Base-by-base conservation (phyloP, 2,113 vertebrate genomes). In the Anoura caudifer region DNA sequence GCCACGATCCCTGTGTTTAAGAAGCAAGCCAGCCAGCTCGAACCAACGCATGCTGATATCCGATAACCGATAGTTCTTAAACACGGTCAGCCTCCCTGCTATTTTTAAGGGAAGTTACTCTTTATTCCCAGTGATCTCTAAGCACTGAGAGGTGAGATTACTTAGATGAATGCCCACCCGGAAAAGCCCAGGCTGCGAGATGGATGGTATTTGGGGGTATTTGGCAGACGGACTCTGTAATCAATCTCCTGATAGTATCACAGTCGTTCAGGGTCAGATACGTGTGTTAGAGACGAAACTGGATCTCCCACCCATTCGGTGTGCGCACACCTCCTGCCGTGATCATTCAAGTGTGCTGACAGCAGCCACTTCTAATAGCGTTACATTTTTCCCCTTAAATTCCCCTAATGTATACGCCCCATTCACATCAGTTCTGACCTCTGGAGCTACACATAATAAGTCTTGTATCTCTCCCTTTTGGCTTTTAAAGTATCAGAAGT, bases 281-380 rank as follows among this genome's bases (percentile, higher is more conserved):
- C 45, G 6, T 87, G 2, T 12, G 41, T 19, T 47, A 28, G 9
- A 54, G 7, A 13, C 47, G 4, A 72, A 33, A 38, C 15, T 38
- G 20, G 26, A 1, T 63, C 4, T 47, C 9, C 13, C 89, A 38
- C 20, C 6, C n/a, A 38, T 31, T 0, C 6, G 26, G 0, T 36
- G 33, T 16, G 50, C 47, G 13, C 52, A 56, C 84, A 54, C 24
- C 1, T 54, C 33, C 56, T 22, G 36, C 16, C 50, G 24, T 22
- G 4, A 15, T 70, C 22, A 45, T 11, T 82, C 6, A 45, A 26
- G 4, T 7, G 54, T 2, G 31, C 47, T 24, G 16, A 73, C 7
- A 1, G 9, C 4, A 26, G 4, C 20, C 7, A 69, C 26, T 91
- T 81, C 7, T 36, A 22, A 28, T 24, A 31, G 36, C 0, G 3